phyloP scores from a whole-genome alignment of 2,797 vertebrate genomes.

The Lagocephalus sceleratus region DNA sequence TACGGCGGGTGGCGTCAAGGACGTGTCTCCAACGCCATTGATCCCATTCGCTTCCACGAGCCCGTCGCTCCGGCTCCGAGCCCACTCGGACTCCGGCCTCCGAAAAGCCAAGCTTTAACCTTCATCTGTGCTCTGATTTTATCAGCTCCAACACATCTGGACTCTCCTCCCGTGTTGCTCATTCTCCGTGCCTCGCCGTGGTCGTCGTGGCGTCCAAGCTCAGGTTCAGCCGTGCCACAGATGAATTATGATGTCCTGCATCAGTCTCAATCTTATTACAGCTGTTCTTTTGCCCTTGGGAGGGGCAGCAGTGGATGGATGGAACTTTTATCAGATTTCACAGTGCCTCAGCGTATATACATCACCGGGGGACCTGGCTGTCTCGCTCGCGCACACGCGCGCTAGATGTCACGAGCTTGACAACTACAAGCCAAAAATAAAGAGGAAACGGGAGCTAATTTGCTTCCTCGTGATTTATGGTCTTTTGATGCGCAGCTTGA shows the following conservation, averaged over 20 bases:
- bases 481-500: neutral
- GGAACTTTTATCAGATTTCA: conserved; percentile 76
- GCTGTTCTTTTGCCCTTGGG: conserved; percentile 77
- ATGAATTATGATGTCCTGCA: conserved; percentile 76
- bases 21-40: conserved; percentile 38
- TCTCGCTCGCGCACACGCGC: no score
- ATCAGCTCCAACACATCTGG: neutral
- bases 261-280: conserved; percentile 78
- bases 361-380: neutral
- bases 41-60: conserved; percentile 52
- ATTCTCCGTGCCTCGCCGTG: conserved; percentile 39
- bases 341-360: conserved; percentile 56
- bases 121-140: no score
- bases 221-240: conserved; percentile 50
- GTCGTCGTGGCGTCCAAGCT: conserved; percentile 66
- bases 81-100: conserved; percentile 35
- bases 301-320: conserved; percentile 60
- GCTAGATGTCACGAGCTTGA: no score
- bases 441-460: no score
- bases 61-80: conserved; percentile 32
- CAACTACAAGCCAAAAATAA: no score
- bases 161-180: conserved; percentile 16
- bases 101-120: no score
- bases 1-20: conserved; percentile 14
- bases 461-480: no score